These are phyloP conservation scores for Rhombomys opimus DNA, from an alignment of 2,113 vertebrate genomes.

Conservation along the genomic window DNA sequence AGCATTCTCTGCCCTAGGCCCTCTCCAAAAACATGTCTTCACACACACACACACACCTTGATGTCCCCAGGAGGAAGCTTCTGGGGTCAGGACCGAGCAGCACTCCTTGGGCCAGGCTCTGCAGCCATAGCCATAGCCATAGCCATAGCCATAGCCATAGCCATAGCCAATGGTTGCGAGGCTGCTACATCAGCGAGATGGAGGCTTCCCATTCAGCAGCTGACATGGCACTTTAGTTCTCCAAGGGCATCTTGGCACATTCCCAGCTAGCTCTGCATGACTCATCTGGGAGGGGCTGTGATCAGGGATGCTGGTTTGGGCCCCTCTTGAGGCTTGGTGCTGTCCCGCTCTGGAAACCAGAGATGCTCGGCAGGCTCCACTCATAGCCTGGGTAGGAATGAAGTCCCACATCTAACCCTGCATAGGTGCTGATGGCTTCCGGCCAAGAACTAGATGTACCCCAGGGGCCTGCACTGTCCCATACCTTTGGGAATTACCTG, in stretches of 20 bases:
- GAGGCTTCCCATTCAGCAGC: neutral
- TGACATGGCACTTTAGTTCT: too few relatives aligned
- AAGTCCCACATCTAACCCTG: neutral
- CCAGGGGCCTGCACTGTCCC: neutral
- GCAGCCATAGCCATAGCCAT: neutral
- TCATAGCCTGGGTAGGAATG: neutral
- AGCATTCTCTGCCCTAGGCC: neutral
- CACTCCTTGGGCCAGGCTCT: neutral
- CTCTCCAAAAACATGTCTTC: neutral
- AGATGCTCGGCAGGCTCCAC: neutral
- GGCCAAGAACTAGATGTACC: conserved; percentile 1
- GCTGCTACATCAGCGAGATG: neutral
- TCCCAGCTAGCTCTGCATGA: neutral
- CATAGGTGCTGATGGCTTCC: neutral
- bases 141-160: too few relatives aligned
- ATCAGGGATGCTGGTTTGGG: neutral
- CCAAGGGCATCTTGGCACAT: neutral
- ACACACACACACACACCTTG: too few relatives aligned
- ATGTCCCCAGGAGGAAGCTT: neutral
- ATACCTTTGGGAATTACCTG: neutral
- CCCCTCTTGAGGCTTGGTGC: neutral
- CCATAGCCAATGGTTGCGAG: neutral
- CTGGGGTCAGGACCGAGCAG: neutral
- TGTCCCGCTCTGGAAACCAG: neutral
- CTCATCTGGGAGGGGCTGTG: neutral